Percentiles rank a stretch among this genome's conserved stretches.
Conservation (phyloP, 2,797 vertebrate species). For the Miichthys miiuy region DNA sequence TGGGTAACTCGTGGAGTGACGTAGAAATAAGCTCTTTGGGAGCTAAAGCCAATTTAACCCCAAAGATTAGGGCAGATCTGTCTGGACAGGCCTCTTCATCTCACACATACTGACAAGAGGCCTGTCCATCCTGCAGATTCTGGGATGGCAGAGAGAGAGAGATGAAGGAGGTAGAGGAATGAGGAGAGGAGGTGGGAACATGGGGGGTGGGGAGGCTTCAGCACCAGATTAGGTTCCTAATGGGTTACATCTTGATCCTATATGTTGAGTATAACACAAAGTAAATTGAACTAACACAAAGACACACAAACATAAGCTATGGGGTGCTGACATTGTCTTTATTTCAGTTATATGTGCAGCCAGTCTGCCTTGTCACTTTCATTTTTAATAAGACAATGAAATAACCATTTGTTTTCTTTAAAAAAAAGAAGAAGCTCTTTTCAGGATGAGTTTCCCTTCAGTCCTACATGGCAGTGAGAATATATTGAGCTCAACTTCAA, state of each 20-base stretch:
- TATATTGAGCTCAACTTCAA: slow-evolving; percentile 53
- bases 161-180: slow-evolving; percentile 14
- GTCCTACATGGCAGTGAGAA: slow-evolving; percentile 76
- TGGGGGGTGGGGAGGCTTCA: slow-evolving; percentile 12
- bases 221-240: slow-evolving; percentile 20
- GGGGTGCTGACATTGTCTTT: slow-evolving; percentile 78
- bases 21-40: slow-evolving; percentile 88
- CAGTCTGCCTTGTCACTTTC: slow-evolving; percentile 62
- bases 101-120: slow-evolving; percentile 32
- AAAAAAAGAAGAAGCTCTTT: slow-evolving; percentile 50
- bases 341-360: slow-evolving; percentile 78
- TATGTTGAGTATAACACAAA: background rate
- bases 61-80: slow-evolving; percentile 86
- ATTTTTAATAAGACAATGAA: slow-evolving; percentile 64
- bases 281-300: slow-evolving; percentile 30
- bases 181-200: background rate
- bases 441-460: slow-evolving; percentile 60
- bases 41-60: slow-evolving; percentile 88
- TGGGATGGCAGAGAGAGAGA: slow-evolving; percentile 2
- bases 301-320: slow-evolving; percentile 44
- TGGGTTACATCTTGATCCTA: background rate
- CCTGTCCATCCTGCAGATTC: slow-evolving; percentile 25
- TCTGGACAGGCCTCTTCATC: slow-evolving; percentile 72
- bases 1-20: slow-evolving; percentile 78
- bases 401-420: slow-evolving; percentile 52